These are phyloP conservation scores for Microvelia longipes DNA, from an alignment of 1,140 invertebrate genomes.

Conservation along the genomic window DNA sequence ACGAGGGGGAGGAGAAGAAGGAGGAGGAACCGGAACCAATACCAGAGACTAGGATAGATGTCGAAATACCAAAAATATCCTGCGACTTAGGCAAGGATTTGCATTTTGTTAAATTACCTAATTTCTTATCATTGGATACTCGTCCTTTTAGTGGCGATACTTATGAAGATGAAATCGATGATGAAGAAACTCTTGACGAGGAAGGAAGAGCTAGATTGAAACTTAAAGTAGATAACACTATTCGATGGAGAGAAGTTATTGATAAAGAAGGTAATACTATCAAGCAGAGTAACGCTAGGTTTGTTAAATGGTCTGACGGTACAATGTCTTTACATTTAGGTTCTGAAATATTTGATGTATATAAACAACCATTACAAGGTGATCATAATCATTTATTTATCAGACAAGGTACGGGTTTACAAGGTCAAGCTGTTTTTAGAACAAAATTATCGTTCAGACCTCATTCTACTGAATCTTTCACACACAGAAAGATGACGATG, in stretches of 20 bases:
- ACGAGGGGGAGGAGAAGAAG: constrained; percentile 44
- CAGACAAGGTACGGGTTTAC: constrained; percentile 90
- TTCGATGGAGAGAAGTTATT: constrained; percentile 81
- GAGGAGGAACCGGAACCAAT: constrained; percentile 43
- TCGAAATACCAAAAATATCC: constrained; percentile 88
- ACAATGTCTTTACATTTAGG: constrained; percentile 94
- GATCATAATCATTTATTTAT: constrained; percentile 93
- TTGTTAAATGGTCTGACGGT: constrained; percentile 95
- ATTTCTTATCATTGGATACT: constrained; percentile 82
- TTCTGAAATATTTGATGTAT: constrained; percentile 94
- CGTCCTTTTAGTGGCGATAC: constrained; percentile 86
- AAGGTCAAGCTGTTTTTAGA: constrained; percentile 91
- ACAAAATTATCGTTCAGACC: constrained; percentile 94
- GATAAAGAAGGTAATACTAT: constrained; percentile 68
- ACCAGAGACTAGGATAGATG: constrained; percentile 87
- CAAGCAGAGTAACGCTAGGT: constrained; percentile 87
- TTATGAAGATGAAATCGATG: constrained; percentile 98
- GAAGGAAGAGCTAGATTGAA: constrained; percentile 87
- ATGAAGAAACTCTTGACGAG: constrained; percentile 94
- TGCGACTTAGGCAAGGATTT: constrained; percentile 81
- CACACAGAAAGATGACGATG: constrained; percentile 96
- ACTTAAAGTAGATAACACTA: constrained; percentile 92
- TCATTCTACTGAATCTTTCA: constrained; percentile 95
- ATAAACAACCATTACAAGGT: constrained; percentile 78
- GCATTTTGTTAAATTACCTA: constrained; percentile 88